phyloP scores from a whole-genome alignment of 2,113 vertebrate genomes.

The Catharus bicknelli region DNA sequence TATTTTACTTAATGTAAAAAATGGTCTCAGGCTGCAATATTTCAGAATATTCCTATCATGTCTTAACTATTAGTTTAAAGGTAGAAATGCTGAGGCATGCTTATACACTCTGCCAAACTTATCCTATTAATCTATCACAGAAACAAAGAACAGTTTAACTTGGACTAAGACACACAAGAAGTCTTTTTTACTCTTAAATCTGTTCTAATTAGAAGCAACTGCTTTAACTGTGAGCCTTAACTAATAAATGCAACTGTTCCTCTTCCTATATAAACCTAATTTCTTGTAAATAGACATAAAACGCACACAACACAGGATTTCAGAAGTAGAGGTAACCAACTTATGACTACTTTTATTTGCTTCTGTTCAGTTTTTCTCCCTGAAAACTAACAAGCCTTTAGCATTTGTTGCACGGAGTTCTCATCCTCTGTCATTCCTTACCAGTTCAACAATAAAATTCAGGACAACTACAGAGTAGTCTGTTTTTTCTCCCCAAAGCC shows the following conservation, averaged over 20 bases:
- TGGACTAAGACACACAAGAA: background rate
- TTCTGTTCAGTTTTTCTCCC: background rate
- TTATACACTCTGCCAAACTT: background rate
- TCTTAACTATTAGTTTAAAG: background rate
- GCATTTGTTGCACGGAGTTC: background rate
- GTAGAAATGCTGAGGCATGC: background rate
- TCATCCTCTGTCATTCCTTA: background rate
- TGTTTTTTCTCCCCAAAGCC: background rate
- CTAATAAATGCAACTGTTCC: background rate
- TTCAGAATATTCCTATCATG: background rate
- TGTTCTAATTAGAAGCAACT: background rate
- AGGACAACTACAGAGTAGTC: background rate
- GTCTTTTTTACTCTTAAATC: background rate
- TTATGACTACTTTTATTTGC: background rate
- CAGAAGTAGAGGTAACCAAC: background rate
- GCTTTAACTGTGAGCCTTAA: background rate
- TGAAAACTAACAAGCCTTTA: background rate
- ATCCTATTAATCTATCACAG: background rate
- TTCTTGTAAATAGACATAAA: background rate
- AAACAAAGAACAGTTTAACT: background rate
- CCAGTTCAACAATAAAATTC: background rate
- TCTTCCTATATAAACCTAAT: background rate
- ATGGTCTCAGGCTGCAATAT: background rate
- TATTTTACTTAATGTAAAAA: background rate
- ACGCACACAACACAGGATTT: background rate